Base-by-base conservation (phyloP, 2,888 invertebrate genomes). In the Lasioglossum figueresi region DNA sequence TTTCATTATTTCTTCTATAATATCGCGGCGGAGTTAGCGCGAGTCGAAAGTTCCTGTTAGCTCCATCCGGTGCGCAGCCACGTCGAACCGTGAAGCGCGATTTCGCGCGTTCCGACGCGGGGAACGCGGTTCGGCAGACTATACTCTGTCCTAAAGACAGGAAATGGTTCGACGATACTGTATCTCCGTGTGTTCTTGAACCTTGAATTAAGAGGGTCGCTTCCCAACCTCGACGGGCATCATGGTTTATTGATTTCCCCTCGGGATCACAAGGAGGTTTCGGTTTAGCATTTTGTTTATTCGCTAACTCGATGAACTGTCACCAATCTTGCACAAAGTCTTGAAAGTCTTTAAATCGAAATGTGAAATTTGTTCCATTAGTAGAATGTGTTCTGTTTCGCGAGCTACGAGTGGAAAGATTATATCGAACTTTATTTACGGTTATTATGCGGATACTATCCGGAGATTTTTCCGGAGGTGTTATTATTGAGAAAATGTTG, bases 31-130 rank as follows among this genome's bases (percentile, higher is more conserved):
- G 74, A 80, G 74, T 63, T 63, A 80, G 72, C 59, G 84, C 83
- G 76, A 77, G 80, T 74, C 85, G 84, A 87, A 90, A 88, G 83
- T 88, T 90, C 88, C 89, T 89, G 88, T 88, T 88, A 83, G 81
- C 80, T 76, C 76, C 87, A 85, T 90, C 90, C 89, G 90, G 89
- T 88, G 80, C 78, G 78, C 86, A 83, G 86, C 80, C 72, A 85
- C 78, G 88, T 86, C 82, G 88, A 82, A 79, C 78, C 34, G 73
- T 80, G 76, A 37, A 23, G 85, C 81, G 83, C 40, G 77, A 76
- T 74, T 85, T 74, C 63, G 66, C 77, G 82, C 83, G 82, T 88
- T 2, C 23, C 68, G 37, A 37, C 68, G 34, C 19, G 37, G 23
- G 68, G 19, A n/a, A 37, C 68, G 37, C 84, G 84, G 72, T 81